Evolutionary conservation across 2,888 invertebrate species (phyloP).

Genomic region (Escarpia spicata): DNA sequence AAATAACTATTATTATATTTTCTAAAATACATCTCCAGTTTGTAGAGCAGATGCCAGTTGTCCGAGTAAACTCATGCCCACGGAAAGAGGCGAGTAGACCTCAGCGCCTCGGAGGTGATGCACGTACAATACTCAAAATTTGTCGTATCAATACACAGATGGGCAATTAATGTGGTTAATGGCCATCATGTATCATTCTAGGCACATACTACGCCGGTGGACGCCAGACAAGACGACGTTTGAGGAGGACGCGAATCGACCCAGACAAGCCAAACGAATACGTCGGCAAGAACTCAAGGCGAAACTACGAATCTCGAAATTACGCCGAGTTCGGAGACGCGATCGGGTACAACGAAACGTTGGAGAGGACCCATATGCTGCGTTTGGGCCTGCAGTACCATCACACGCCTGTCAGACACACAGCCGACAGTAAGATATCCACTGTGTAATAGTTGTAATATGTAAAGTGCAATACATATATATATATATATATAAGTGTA

Average conservation of each 20-base stretch:
- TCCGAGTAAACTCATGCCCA: too few relatives aligned
- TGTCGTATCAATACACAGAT: too few relatives aligned
- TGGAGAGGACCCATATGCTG: conserved; percentile 40
- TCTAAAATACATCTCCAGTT: too few relatives aligned
- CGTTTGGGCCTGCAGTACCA: neutral
- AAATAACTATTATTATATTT: too few relatives aligned
- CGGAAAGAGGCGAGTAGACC: too few relatives aligned
- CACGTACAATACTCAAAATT: too few relatives aligned
- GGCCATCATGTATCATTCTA: neutral
- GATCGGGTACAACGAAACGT: conserved; percentile 54
- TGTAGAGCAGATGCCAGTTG: too few relatives aligned
- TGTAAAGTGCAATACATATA: too few relatives aligned
- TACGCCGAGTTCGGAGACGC: conserved; percentile 55
- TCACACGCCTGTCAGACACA: neutral
- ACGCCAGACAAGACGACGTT: conserved; percentile 45
- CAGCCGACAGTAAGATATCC: neutral
- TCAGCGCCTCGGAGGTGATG: too few relatives aligned
- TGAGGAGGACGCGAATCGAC: conserved; percentile 34
- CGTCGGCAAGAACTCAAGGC: conserved; percentile 42
- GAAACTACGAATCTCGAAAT: conserved; percentile 54
- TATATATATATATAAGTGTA: too few relatives aligned
- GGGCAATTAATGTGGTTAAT: neutral
- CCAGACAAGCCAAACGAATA: conserved; percentile 44
- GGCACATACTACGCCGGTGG: conserved; percentile 48
- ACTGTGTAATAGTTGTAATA: too few relatives aligned